Percentiles rank a stretch among this genome's conserved stretches.
Conservation (phyloP, 2,888 invertebrate genomes). For the Aproaerema taeniolella region DNA sequence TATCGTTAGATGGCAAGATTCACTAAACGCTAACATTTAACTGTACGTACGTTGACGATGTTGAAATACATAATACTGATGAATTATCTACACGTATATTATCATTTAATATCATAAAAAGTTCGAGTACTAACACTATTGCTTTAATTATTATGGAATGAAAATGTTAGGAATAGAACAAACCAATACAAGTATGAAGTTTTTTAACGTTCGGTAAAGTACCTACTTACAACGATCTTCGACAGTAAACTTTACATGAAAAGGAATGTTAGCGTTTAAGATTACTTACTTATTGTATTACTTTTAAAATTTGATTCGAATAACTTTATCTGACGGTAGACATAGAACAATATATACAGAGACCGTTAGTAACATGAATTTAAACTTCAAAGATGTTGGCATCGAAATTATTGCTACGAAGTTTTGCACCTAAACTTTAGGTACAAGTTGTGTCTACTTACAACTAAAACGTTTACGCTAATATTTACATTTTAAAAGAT, state of each 20-base stretch:
- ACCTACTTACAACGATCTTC: background rate
- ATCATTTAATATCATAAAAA: background rate
- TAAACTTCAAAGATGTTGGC: constrained; percentile 63
- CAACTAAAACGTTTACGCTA: constrained; percentile 50
- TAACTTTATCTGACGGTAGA: constrained; percentile 46
- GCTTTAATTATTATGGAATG: background rate
- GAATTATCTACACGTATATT: background rate
- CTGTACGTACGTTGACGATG: constrained; percentile 4
- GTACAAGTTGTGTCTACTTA: constrained; percentile 74
- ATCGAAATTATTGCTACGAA: constrained; percentile 72
- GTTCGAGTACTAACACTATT: too few species aligned
- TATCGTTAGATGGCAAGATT: constrained; percentile 66
- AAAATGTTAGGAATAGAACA: background rate
- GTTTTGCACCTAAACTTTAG: constrained; percentile 60
- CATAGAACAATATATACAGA: constrained; percentile 62
- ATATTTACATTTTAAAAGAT: constrained; percentile 68
- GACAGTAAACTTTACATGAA: constrained; percentile 15
- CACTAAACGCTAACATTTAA: constrained; percentile 72
- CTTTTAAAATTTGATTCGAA: constrained; percentile 48
- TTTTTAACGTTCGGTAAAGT: too few species aligned
- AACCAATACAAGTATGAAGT: background rate
- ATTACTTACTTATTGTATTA: constrained; percentile 53
- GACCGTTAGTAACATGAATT: constrained; percentile 51
- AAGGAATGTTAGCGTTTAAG: constrained; percentile 74
- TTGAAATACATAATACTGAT: background rate